Percentiles rank a stretch among this genome's conserved stretches.
These are phyloP conservation scores for Lasioglossum morio DNA, from an alignment of 2,888 invertebrate species.

Conservation along the genomic window DNA sequence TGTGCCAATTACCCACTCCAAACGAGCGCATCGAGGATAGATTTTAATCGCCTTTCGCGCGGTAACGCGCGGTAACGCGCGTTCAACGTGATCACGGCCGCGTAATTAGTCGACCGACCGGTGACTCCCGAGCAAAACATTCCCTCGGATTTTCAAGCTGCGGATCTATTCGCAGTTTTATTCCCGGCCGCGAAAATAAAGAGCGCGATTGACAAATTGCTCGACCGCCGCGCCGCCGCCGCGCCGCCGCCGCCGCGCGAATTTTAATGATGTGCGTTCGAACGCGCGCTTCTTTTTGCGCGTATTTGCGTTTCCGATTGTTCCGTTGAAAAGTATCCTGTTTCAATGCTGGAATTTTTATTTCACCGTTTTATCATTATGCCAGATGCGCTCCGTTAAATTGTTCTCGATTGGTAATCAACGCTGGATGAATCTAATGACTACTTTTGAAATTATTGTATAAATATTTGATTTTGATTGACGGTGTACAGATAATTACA, in stretches of 20 bases:
- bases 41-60: conserved; percentile 29
- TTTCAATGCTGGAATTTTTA: not conserved
- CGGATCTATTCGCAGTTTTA: not conserved
- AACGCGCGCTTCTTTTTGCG: not conserved
- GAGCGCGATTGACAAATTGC: not conserved
- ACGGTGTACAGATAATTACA: not conserved
- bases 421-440: not conserved
- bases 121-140: not conserved
- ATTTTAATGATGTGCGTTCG: not conserved
- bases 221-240: not conserved
- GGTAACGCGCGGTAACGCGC: not conserved
- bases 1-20: conserved; percentile 35
- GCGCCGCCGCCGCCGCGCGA: not conserved
- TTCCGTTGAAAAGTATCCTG: not conserved
- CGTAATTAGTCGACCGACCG: not conserved
- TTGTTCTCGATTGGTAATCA: not conserved
- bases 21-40: conserved; percentile 8
- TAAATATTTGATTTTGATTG: not conserved
- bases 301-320: not conserved
- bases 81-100: not conserved
- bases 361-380: not conserved
- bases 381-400: not conserved
- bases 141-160: not conserved
- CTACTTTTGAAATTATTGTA: not conserved
- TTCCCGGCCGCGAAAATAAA: not conserved